Evolutionary conservation across 2,888 invertebrate species (phyloP).

Genomic region (Chouioia cunea): DNA sequence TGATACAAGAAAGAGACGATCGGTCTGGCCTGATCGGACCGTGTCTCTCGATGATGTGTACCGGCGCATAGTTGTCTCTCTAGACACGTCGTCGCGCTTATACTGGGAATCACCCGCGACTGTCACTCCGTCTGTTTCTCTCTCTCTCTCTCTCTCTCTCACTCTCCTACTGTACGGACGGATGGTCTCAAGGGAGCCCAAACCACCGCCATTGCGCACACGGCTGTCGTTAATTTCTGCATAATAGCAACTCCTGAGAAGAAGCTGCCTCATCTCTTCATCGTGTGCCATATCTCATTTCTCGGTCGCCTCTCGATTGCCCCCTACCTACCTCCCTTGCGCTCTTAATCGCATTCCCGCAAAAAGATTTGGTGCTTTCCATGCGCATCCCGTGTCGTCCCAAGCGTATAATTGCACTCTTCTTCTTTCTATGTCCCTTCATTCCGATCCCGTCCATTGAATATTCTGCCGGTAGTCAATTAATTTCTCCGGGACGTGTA

Average conservation of each 20-base stretch:
- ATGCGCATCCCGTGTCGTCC: background rate
- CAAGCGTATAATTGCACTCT: conserved; percentile 11
- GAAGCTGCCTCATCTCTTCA: conserved; percentile 20
- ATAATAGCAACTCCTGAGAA: conserved; percentile 43
- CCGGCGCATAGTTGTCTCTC: conserved; percentile 65
- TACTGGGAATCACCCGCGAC: conserved; percentile 61
- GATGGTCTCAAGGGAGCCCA: conserved; percentile 57
- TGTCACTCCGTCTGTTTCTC: conserved; percentile 59
- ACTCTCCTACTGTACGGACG: conserved; percentile 46
- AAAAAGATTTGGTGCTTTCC: conserved; percentile 3
- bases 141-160: conserved; percentile 56
- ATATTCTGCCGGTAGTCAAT: background rate
- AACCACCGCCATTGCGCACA: conserved; percentile 5
- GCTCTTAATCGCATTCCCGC: background rate
- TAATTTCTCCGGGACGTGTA: background rate
- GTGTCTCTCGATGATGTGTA: too few relatives aligned
- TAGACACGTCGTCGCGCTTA: conserved; percentile 63
- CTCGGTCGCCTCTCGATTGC: conserved; percentile 16
- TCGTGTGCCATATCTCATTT: conserved; percentile 40
- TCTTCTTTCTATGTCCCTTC: conserved; percentile 9
- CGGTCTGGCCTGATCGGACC: too few relatives aligned
- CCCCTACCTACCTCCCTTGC: background rate
- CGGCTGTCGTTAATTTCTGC: conserved; percentile 62
- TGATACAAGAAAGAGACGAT: background rate
- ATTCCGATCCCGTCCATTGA: conserved; percentile 16